Conservation (phyloP, 2,888 invertebrate genomes). For the Drosophila imparisetae region DNA sequence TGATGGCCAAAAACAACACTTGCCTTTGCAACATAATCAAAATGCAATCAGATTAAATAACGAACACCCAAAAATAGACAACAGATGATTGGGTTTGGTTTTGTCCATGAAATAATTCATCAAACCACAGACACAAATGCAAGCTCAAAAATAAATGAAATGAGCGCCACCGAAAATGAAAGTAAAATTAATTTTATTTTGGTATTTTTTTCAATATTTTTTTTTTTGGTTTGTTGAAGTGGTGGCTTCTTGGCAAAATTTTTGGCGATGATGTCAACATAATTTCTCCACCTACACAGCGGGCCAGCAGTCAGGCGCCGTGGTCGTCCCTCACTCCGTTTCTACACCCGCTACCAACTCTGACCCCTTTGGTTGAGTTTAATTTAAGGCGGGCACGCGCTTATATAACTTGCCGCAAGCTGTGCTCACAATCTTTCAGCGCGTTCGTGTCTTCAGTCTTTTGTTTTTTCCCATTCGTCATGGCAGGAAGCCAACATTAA, state of each 20-base stretch:
- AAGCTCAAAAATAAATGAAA: slow-evolving; percentile 37
- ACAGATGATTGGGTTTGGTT: slow-evolving; percentile 27
- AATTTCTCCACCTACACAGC: slow-evolving; percentile 80
- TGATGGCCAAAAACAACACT: slow-evolving; percentile 13
- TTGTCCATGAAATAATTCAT: slow-evolving; percentile 38
- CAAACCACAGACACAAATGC: slow-evolving; percentile 33
- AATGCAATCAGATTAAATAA: slow-evolving; percentile 58
- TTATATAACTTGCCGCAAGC: slow-evolving; percentile 64
- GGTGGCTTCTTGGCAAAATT: slow-evolving; percentile 70
- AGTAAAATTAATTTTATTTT: slow-evolving; percentile 75
- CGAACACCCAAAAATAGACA: slow-evolving; percentile 40
- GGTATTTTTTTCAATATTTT: slow-evolving; percentile 33
- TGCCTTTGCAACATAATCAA: slow-evolving; percentile 44
- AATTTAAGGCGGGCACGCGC: slow-evolving; percentile 70
- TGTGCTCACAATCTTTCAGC: slow-evolving; percentile 43
- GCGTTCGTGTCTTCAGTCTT: slow-evolving; percentile 73
- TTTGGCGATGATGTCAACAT: slow-evolving; percentile 80
- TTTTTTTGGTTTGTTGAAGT: slow-evolving; percentile 17
- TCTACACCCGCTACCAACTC: slow-evolving; percentile 3
- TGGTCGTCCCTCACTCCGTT: slow-evolving; percentile 4
- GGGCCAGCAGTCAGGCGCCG: slow-evolving; percentile 29
- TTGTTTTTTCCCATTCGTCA: slow-evolving; percentile 55
- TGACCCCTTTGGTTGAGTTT: slow-evolving; percentile 54
- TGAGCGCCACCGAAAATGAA: slow-evolving; percentile 70
- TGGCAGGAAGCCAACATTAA: slow-evolving; percentile 55